phyloP scores from a whole-genome alignment of 2,113 vertebrate genomes.

The Nansenia antarctica region DNA sequence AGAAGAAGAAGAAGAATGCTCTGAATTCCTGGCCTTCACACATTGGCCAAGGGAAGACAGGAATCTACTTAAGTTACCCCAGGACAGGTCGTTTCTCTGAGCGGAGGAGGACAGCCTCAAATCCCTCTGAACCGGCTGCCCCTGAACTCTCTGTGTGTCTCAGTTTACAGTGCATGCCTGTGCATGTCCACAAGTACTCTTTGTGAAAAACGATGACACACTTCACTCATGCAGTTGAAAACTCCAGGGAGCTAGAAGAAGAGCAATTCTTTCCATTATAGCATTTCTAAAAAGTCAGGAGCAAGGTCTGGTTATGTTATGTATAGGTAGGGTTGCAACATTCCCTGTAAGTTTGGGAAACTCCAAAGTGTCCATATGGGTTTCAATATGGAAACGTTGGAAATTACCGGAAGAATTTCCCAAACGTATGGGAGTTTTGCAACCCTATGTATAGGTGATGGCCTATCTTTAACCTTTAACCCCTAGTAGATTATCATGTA shows the following conservation, averaged over 20 bases:
- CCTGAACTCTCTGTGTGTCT: background rate
- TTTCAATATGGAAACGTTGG: too few species aligned
- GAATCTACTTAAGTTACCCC: background rate
- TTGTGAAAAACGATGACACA: conserved; percentile 23
- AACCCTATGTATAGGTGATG: too few species aligned
- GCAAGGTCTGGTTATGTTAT: too few species aligned
- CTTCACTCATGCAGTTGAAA: conserved; percentile 31
- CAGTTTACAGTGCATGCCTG: conserved; percentile 34
- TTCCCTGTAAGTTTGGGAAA: too few species aligned
- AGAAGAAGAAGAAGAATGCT: too few species aligned
- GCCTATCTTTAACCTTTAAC: too few species aligned
- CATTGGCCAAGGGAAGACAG: conserved; percentile 5
- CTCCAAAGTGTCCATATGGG: too few species aligned
- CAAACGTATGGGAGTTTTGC: too few species aligned
- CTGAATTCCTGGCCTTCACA: background rate
- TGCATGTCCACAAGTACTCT: conserved; percentile 38
- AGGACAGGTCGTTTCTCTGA: background rate
- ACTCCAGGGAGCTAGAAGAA: background rate
- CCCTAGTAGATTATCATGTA: too few species aligned
- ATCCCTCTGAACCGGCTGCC: background rate
- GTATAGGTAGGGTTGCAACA: too few species aligned
- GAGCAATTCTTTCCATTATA: background rate
- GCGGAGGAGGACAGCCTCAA: background rate
- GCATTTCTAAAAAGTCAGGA: background rate
- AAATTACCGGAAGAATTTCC: too few species aligned